Conservation (phyloP, 2,888 invertebrate species). For the Andrena hattorfiana region DNA sequence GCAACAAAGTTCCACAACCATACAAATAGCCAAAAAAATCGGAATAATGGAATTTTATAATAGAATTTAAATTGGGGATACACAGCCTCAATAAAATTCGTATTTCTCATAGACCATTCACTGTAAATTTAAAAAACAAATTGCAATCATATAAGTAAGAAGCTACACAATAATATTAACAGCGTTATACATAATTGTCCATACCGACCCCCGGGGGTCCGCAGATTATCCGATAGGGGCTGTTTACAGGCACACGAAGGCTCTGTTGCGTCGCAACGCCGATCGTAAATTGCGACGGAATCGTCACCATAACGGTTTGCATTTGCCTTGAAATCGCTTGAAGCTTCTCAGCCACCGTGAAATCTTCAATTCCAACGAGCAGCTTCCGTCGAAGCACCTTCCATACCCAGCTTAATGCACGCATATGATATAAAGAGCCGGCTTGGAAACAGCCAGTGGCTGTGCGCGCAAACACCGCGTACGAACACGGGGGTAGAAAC, state of each 20-base stretch:
- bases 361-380: constrained; percentile 17
- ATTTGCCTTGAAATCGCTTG: neutral
- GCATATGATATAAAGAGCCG: constrained; percentile 78
- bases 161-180: too few relatives aligned
- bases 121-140: too few relatives aligned
- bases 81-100: too few relatives aligned
- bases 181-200: too few relatives aligned
- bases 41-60: too few relatives aligned
- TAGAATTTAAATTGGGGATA: too few relatives aligned
- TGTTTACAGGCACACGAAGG: neutral
- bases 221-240: neutral
- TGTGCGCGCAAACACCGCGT: constrained; percentile 51
- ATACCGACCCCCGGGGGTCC: neutral
- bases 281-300: neutral
- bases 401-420: constrained; percentile 71
- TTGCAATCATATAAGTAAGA: too few relatives aligned
- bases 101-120: too few relatives aligned
- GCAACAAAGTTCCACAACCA: too few relatives aligned
- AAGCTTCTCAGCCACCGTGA: constrained; percentile 9
- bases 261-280: neutral
- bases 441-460: constrained; percentile 68
- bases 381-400: constrained; percentile 17
- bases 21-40: too few relatives aligned
- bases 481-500: constrained; percentile 13
- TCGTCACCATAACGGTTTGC: neutral